Evolutionary conservation across 1,140 invertebrate genomes (phyloP), one percentile per base, ranked within the genome.

Genomic region (Wiebesia pumilae): DNA sequence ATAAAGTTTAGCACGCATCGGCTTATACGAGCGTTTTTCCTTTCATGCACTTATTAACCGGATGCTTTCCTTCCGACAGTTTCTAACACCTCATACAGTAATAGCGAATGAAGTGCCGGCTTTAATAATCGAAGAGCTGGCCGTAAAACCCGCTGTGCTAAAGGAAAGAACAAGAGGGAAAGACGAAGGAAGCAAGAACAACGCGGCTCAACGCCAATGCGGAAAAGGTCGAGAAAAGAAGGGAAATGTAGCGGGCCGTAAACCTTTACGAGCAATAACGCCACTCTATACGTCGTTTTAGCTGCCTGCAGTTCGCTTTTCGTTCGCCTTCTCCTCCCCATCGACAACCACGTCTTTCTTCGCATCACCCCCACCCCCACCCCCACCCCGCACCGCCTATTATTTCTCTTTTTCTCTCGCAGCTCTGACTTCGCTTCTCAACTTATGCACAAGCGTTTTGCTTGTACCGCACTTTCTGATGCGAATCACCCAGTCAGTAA

Each of bases 71-170:
- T 54, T 83, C 30, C 33, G n/a, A 38, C 1, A 14, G 12, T n/a
- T 40, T 38, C 40, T 38, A n/a, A 77, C 38, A 38, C 47, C 24
- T 67, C 73, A 6, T 35, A 30, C 73, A 65, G 73, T 84, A 79
- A 78, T 84, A n/a, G 83, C 19, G 40, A 84, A 84, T 54, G 83
- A 84, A 84, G 75, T 84, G 75, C 54, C 43, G 38, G 73, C 58
- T 84, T 79, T 84, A 79, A 84, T 84, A 84, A 84, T 84, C 75
- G 83, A 84, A 84, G 75, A 78, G 54, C 58, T 54, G 24, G 38
- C 38, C 69, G 73, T 77, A 78, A 84, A 84, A 77, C 30, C 88
- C 85, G 88, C 88, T 89, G 89, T 84, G 88, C 90, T 79, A 35
- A 58, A 90, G 88, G 84, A 86, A 85, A 82, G 78, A 78, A 73